Evolutionary conservation across 2,113 vertebrate genomes (phyloP).

Genomic region (Zapornia atra): DNA sequence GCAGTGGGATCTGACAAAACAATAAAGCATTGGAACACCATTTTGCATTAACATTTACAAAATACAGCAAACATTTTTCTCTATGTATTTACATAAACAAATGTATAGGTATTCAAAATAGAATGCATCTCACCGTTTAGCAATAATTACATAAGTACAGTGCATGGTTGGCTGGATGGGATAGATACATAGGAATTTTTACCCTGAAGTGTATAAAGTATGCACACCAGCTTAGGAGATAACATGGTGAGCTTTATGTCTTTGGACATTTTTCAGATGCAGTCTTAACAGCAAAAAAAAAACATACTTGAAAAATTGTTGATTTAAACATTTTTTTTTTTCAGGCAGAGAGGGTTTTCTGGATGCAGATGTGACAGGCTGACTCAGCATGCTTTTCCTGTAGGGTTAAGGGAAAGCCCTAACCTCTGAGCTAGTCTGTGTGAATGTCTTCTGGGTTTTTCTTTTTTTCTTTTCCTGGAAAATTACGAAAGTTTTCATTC

Average conservation of each 20-base stretch:
- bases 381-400: background rate
- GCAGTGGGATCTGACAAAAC: slow-evolving; percentile 53
- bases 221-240: slow-evolving; percentile 58
- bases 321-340: background rate
- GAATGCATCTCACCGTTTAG: slow-evolving; percentile 58
- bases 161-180: slow-evolving; percentile 36
- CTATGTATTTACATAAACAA: slow-evolving; percentile 57
- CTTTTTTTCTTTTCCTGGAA: background rate
- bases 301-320: slow-evolving; percentile 6
- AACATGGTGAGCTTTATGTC: slow-evolving; percentile 54
- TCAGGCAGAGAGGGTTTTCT: background rate
- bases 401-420: background rate
- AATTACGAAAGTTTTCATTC: background rate
- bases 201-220: slow-evolving; percentile 55
- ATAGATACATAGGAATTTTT: slow-evolving; percentile 48
- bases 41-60: slow-evolving; percentile 72
- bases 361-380: background rate
- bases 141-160: slow-evolving; percentile 62
- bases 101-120: slow-evolving; percentile 68
- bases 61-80: slow-evolving; percentile 64
- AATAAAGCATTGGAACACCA: slow-evolving; percentile 50
- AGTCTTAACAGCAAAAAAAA: slow-evolving; percentile 26
- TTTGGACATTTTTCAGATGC: slow-evolving; percentile 54
- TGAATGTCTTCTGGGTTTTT: background rate
- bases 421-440: background rate